Conservation (phyloP, 2,797 vertebrate species). For the Glossophaga mutica region DNA sequence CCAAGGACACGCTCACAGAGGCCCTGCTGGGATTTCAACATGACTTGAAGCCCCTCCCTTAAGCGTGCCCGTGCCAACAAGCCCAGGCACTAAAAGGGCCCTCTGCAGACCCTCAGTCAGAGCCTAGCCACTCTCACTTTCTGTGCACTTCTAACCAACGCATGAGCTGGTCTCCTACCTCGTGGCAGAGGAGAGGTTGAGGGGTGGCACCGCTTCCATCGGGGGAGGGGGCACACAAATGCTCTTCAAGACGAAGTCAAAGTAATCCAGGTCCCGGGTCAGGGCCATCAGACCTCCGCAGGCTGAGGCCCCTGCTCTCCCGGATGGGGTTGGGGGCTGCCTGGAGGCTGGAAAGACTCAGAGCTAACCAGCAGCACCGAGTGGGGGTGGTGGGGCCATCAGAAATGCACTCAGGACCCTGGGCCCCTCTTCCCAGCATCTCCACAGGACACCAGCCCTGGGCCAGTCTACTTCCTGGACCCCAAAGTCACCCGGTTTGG, state of each 20-base stretch:
- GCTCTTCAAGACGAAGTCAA: not conserved
- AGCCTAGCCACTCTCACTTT: not conserved
- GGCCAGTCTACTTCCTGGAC: constrained; percentile 89
- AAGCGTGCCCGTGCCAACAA: not conserved
- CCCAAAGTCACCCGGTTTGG: constrained; percentile 90
- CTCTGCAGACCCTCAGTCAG: not conserved
- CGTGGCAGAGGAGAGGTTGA: too few relatives aligned
- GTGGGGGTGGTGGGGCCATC: accelerated
- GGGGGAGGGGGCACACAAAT: accelerated
- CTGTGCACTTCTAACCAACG: not conserved
- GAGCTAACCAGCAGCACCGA: not conserved
- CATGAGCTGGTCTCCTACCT: not conserved
- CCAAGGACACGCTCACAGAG: not conserved
- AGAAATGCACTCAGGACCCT: not conserved
- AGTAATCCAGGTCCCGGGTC: not conserved
- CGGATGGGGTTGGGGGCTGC: not conserved
- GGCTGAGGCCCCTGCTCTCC: not conserved
- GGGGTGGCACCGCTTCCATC: too few relatives aligned
- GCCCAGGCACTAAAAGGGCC: not conserved
- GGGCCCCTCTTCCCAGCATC: constrained; percentile 77
- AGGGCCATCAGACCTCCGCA: not conserved
- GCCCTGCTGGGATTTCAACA: not conserved
- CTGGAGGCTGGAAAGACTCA: not conserved
- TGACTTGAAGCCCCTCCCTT: not conserved
- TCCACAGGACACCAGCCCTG: constrained; percentile 87